Conservation (phyloP, 1,140 invertebrate genomes). For the Aphelenchoides avenae region DNA sequence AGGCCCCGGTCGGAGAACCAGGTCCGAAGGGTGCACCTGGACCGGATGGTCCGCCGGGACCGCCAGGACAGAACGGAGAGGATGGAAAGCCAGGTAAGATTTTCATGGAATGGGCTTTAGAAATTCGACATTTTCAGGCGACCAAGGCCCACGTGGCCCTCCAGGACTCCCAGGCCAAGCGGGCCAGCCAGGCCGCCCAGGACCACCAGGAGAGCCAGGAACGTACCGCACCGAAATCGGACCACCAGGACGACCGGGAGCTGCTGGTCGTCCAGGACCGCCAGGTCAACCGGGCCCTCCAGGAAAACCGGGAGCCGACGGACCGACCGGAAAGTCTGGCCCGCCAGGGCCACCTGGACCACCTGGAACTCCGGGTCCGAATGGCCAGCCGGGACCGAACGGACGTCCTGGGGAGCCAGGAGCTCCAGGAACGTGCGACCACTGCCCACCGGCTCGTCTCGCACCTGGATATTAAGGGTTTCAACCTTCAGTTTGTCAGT, state of each 20-base stretch:
- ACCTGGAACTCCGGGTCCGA: slow-evolving; percentile 20
- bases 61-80: no score
- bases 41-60: no score
- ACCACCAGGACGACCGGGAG: no score
- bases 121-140: no score
- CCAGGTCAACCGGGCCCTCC: slow-evolving; percentile 25
- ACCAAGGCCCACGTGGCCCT: slow-evolving; percentile 31
- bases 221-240: slow-evolving; percentile 37
- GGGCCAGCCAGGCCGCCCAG: slow-evolving; percentile 43
- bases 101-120: no score
- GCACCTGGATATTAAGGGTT: slow-evolving; percentile 42
- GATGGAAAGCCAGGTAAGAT: no score
- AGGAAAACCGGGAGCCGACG: slow-evolving; percentile 23
- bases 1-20: slow-evolving; percentile 37
- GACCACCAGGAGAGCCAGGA: slow-evolving; percentile 39
- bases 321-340: slow-evolving; percentile 22
- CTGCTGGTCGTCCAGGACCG: slow-evolving; percentile 25
- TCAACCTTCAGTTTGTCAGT: no score
- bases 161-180: slow-evolving; percentile 28
- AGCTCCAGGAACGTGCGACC: slow-evolving; percentile 26
- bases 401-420: slow-evolving; percentile 19
- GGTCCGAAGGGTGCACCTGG: no score
- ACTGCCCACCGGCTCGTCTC: slow-evolving; percentile 35
- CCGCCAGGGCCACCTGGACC: slow-evolving; percentile 9
- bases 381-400: slow-evolving; percentile 17